Conservation (phyloP, 2,888 invertebrate species). For the Ormyrus rosae region DNA sequence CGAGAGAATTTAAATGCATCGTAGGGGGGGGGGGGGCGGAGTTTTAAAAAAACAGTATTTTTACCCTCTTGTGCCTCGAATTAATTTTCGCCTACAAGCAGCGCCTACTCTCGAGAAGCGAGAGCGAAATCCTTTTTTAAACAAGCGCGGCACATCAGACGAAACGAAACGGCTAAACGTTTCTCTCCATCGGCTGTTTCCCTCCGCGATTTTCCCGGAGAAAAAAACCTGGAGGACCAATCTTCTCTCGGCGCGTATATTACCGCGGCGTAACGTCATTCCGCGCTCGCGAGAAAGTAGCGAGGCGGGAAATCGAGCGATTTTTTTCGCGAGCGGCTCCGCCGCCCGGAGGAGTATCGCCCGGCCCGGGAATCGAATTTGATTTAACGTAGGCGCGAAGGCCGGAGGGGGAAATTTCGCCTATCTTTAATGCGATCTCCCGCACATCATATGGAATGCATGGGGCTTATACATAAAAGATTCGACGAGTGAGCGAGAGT, state of each 20-base stretch:
- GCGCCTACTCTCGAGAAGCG: too few relatives aligned
- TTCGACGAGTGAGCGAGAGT: neutral
- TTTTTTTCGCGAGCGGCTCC: constrained; percentile 12
- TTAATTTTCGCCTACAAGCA: too few relatives aligned
- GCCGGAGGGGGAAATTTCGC: neutral
- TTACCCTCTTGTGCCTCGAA: too few relatives aligned
- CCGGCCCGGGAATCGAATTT: constrained; percentile 43
- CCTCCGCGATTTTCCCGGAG: constrained; percentile 29
- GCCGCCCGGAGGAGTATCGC: neutral
- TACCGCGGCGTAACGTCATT: constrained; percentile 38
- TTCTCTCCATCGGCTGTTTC: constrained; percentile 16
- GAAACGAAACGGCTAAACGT: too few relatives aligned
- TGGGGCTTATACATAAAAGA: constrained; percentile 25
- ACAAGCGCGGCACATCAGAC: too few relatives aligned
- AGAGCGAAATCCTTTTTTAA: too few relatives aligned
- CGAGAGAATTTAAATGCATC: too few relatives aligned
- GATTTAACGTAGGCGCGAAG: constrained; percentile 3
- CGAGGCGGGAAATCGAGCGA: constrained; percentile 51
- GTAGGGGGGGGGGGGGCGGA: too few relatives aligned
- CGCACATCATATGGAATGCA: constrained; percentile 19
- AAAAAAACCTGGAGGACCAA: constrained; percentile 22
- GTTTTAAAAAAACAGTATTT: too few relatives aligned
- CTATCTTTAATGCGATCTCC: neutral
- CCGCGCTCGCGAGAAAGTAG: constrained; percentile 27
- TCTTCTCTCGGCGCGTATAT: constrained; percentile 27